These are phyloP conservation scores for Trogon melanurus DNA, from an alignment of 2,113 vertebrate genomes.

Conservation along the genomic window DNA sequence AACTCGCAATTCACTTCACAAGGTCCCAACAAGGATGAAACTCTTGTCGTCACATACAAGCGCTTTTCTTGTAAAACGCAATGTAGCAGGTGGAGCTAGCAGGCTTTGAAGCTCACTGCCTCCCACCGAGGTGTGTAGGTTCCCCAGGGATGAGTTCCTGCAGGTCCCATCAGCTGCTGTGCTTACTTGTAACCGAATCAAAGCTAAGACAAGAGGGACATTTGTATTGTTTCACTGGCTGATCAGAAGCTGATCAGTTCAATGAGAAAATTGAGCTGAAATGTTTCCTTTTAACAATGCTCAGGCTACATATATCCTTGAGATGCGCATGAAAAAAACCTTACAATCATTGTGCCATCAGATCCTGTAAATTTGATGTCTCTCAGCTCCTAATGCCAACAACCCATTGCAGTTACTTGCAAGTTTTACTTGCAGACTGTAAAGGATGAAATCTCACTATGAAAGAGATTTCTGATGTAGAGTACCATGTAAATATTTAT, in stretches of 20 bases:
- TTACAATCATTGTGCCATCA: not conserved
- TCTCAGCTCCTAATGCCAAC: conserved; percentile 11
- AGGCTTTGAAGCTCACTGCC: not conserved
- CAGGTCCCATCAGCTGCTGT: not conserved
- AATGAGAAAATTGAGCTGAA: not conserved
- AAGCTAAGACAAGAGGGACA: not conserved
- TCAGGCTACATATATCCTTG: not conserved
- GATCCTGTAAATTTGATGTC: not conserved
- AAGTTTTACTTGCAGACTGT: not conserved
- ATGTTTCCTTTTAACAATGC: not conserved
- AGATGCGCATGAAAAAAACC: not conserved
- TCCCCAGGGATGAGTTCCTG: not conserved
- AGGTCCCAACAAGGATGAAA: not conserved
- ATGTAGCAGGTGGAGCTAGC: not conserved
- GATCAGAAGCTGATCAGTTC: not conserved
- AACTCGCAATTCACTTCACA: not conserved
- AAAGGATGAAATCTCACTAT: conserved; percentile 37
- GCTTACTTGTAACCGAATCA: not conserved
- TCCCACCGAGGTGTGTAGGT: not conserved
- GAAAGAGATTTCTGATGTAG: conserved; percentile 31
- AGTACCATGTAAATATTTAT: conserved; percentile 59
- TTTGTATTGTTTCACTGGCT: not conserved
- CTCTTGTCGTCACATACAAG: no score
- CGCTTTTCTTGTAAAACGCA: not conserved
- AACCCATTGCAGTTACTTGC: conserved; percentile 31